Evolutionary conservation across 1,140 invertebrate species (phyloP).

Genomic region (Maniola jurtina): DNA sequence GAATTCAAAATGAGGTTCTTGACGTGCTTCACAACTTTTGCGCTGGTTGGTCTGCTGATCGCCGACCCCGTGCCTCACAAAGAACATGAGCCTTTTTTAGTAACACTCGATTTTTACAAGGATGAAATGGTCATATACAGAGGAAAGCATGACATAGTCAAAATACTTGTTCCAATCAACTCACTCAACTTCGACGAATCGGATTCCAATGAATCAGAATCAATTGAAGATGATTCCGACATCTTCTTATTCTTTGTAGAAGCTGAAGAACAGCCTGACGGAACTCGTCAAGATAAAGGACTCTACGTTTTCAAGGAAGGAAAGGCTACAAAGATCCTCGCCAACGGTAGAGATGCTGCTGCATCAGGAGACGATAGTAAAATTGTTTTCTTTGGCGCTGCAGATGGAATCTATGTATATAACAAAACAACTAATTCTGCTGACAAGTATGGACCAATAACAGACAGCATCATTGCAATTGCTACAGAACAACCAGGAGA

Average conservation of each 20-base stretch:
- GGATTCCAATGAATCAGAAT: slow-evolving; percentile 16
- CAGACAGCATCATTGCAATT: slow-evolving; percentile 52
- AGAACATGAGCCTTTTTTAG: slow-evolving; percentile 29
- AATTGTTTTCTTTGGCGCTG: slow-evolving; percentile 47
- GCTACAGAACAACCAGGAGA: slow-evolving; percentile 43
- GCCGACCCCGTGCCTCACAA: slow-evolving; percentile 33
- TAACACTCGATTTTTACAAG: slow-evolving; percentile 42
- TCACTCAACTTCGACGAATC: slow-evolving; percentile 47
- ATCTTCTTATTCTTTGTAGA: slow-evolving; percentile 47
- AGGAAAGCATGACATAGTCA: slow-evolving; percentile 53
- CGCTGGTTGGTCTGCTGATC: slow-evolving; percentile 29
- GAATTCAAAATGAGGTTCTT: slow-evolving; percentile 27
- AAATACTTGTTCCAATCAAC: slow-evolving; percentile 52
- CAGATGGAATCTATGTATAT: slow-evolving; percentile 54
- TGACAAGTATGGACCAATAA: slow-evolving; percentile 55
- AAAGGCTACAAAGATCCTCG: slow-evolving; percentile 46
- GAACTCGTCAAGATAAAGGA: slow-evolving; percentile 45
- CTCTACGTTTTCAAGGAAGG: slow-evolving; percentile 41
- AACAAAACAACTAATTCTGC: slow-evolving; percentile 37
- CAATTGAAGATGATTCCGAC: slow-evolving; percentile 21
- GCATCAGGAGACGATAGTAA: slow-evolving; percentile 44
- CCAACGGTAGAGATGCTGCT: slow-evolving; percentile 47
- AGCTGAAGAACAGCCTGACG: slow-evolving; percentile 45
- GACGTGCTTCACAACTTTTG: slow-evolving; percentile 15
- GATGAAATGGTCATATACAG: slow-evolving; percentile 42